Conservation (phyloP, 2,888 invertebrate genomes). For the Folsomia candida region DNA sequence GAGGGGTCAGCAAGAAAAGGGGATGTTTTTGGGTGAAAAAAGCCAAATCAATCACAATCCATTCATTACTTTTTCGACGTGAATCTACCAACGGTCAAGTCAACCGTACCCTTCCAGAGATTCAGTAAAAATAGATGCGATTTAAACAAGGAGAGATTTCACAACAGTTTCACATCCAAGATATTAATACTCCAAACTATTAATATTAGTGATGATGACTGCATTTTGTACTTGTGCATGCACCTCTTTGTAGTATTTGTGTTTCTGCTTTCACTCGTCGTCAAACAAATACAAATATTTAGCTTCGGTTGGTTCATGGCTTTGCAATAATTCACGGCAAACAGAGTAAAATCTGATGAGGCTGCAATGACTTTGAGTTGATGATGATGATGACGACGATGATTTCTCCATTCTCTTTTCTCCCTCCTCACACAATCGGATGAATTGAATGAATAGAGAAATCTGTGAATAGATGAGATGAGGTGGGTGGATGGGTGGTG, state of each 20-base stretch:
- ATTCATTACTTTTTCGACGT: constrained; percentile 2
- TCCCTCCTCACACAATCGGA: neutral
- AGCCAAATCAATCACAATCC: constrained; percentile 3
- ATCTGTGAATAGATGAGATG: neutral
- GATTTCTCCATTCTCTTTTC: neutral
- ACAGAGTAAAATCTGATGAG: neutral
- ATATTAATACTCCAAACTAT: neutral
- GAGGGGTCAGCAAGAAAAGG: neutral
- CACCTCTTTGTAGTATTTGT: neutral
- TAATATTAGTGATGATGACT: neutral
- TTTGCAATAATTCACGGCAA: neutral
- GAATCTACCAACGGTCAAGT: no score
- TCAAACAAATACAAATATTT: neutral
- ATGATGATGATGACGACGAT: neutral
- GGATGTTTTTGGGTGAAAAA: neutral
- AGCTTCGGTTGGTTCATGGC: neutral
- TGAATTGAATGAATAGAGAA: neutral
- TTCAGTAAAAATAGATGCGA: no score
- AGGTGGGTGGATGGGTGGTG: neutral
- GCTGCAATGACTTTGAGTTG: neutral
- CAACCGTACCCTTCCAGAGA: no score
- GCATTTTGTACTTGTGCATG: neutral
- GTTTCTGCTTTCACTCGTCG: neutral
- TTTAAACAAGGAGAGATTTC: no score
- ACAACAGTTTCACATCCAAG: no score